Base-by-base conservation (phyloP, 2,113 vertebrate genomes). In the Athene cunicularia region DNA sequence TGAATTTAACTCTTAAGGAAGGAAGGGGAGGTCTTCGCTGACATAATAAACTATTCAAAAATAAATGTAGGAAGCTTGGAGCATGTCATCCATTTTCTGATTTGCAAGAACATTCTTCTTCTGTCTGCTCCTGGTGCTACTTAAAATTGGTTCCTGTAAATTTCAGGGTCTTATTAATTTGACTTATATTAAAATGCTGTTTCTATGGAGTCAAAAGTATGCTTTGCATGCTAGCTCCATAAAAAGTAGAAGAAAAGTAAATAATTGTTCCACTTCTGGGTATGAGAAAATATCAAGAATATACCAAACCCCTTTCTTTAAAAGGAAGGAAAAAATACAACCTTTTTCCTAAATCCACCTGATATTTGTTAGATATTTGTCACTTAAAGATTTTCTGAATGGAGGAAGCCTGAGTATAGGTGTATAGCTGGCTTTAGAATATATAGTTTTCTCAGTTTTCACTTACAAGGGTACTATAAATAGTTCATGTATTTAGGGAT, bases 171-270 rank as follows among this genome's bases (percentile, higher is more conserved):
- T 72, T 91, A 95, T 93, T 94, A 96, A 87, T 85, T 75, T 92
- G 49, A 83, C 21, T 81, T 64, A 19, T 12, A 45, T 90, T 79
- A 52, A 90, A 91, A 75, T 82, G 12, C 52, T 75, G 89, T 96
- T 96, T 96, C 91, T 94, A 47, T 94, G 87, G 81, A 75, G 74
- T 79, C 71, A 87, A 73, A 92, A 79, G 27, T 32, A 80, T 35
- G 50, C 14, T 62, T 72, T 83, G 23, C 24, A 3, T 58, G 49
- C 35, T 93, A 33, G 58, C 68, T 90, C 35, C 30, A 37, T 39
- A 60, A 80, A 66, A 95, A 73, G 32, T 12, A 71, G 41, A 62
- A 50, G 58, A 86, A 89, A 84, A 84, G 66, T 60, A 89, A 86
- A 82, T 12, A 75, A 45, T n/a, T 77, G 20, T 77, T 94, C 39